Evolutionary conservation across 37 sponge, comb jelly and placozoan genomes (phyloP), one percentile per base, ranked within the genome.

Genomic region (Ianthella basta): DNA sequence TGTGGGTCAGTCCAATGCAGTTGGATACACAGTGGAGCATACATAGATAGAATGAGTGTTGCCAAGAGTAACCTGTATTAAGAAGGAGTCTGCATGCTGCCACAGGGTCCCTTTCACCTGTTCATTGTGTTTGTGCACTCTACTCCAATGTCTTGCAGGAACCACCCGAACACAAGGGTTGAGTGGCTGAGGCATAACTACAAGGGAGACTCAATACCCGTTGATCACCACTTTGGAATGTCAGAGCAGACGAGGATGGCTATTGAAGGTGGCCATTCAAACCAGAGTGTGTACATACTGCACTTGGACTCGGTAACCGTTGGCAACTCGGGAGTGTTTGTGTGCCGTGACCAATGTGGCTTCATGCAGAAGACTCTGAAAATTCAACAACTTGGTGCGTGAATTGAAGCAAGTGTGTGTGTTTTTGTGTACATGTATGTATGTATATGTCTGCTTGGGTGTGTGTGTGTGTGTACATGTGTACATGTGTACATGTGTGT

Each of bases 321-420:
- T 13, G 64, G 27, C 29, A 14, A 40, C 10, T 4, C 21, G 44
- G 78, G 78, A 13, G 25, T 75, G 15, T 75, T 40, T 44, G 16
- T 14, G 23, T 75, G 78, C 53, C 37, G 23, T 25, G 78, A 75
- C 40, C 37, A 75, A 41, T 13, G 24, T 75, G 78, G 78, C 3
- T 75, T 44, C 54, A 40, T 25, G 54, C 21, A 19, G 54, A 39
- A 50, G 37, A 19, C 53, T 2, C 21, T 75, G 37, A 1, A 75
- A 24, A 25, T 75, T 4, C 15, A 41, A 10, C 38, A 24, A 1
- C 70, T 30, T 5, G 70, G 70, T 69, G 35, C 29, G 70, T 69
- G 4, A 34, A 35, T 30, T 4, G 1, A 6, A 4, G 34, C 34
- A 29, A 29, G 66, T 64, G 23, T 16, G 20, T 64, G 66, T 64